These are phyloP conservation scores for Cantharis flavilabris DNA, from an alignment of 2,888 invertebrate species.

Conservation along the genomic window DNA sequence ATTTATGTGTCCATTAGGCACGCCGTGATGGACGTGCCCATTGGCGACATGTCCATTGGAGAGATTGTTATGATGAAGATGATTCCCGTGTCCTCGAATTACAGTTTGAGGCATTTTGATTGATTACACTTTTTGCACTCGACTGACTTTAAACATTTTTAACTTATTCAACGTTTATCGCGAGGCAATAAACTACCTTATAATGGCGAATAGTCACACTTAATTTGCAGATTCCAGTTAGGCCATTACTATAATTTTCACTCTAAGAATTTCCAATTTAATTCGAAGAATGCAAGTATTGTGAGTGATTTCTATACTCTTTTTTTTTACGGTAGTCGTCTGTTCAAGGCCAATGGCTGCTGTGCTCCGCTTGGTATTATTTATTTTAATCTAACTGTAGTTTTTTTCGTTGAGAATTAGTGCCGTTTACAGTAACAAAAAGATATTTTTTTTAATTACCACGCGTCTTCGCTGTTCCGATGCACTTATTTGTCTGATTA, in stretches of 20 bases:
- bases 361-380: conserved; percentile 26
- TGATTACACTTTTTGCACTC: conserved; percentile 1
- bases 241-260: conserved; percentile 9
- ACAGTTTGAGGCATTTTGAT: conserved; percentile 44
- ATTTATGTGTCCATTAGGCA: conserved; percentile 14
- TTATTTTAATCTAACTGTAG: conserved; percentile 26
- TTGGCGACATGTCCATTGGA: conserved; percentile 14
- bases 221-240: conserved; percentile 14
- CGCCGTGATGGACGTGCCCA: not conserved
- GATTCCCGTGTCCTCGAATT: conserved; percentile 36
- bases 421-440: conserved; percentile 11
- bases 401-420: conserved; percentile 19
- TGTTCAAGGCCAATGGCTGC: conserved; percentile 27
- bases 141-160: not conserved
- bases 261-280: conserved; percentile 8
- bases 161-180: not conserved
- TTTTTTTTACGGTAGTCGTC: conserved; percentile 27
- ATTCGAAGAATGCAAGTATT: conserved; percentile 6
- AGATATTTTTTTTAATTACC: conserved; percentile 13
- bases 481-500: conserved; percentile 7
- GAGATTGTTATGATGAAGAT: not conserved
- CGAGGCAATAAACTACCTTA: not conserved
- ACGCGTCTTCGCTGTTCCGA: not conserved
- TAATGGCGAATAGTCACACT: not conserved
- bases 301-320: conserved; percentile 5